phyloP scores from a whole-genome alignment of 2,797 vertebrate genomes.

The Anabacerthia variegaticeps region DNA sequence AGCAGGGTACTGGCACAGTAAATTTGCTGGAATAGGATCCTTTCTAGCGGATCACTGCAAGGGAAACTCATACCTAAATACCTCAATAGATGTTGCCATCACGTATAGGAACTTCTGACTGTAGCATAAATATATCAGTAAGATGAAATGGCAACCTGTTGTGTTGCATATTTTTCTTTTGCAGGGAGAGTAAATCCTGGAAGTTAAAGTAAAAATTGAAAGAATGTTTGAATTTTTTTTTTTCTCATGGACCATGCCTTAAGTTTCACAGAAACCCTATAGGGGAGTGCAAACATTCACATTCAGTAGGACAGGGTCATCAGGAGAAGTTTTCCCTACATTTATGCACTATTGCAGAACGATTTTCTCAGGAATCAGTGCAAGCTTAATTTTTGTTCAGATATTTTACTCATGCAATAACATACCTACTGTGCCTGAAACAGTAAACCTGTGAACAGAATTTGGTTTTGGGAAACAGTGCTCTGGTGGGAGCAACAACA shows the following conservation, averaged over 20 bases:
- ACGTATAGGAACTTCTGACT: not conserved
- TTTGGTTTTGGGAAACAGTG: not conserved
- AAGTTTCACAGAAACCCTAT: not conserved
- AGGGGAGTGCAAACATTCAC: not conserved
- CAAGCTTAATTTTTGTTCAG: slow-evolving; percentile 46
- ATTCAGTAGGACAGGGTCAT: not conserved
- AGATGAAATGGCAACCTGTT: not conserved
- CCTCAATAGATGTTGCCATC: not conserved
- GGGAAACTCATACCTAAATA: not conserved
- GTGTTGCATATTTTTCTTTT: not conserved
- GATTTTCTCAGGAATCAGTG: not conserved
- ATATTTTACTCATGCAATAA: not conserved
- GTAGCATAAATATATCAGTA: not conserved
- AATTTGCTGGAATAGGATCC: not conserved
- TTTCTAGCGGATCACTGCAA: not conserved
- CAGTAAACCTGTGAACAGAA: slow-evolving; percentile 10
- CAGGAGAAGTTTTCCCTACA: not conserved
- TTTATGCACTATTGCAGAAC: not conserved
- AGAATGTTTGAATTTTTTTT: not conserved
- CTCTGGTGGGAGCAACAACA: not conserved
- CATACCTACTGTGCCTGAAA: not conserved
- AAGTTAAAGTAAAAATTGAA: not conserved
- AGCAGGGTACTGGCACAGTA: not conserved
- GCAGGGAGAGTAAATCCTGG: not conserved
- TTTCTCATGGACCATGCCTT: not conserved